Evolutionary conservation across 2,113 vertebrate species (phyloP).

Genomic region (Strix uralensis): DNA sequence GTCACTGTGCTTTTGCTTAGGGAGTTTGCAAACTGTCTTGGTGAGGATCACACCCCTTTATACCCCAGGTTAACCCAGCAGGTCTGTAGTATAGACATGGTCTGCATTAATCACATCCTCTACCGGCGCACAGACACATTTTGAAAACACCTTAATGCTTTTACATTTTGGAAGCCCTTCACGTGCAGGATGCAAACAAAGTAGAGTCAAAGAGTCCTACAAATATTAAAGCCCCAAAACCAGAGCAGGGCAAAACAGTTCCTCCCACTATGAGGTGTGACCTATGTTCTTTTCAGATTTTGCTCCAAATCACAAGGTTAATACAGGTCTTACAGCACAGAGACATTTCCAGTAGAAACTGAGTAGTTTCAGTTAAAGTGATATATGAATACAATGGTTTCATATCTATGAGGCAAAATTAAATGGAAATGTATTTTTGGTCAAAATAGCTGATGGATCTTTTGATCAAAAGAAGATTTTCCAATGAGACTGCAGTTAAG

Average conservation of each 20-base stretch:
- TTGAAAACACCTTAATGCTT: background rate
- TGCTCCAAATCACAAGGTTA: background rate
- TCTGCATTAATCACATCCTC: background rate
- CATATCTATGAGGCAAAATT: background rate
- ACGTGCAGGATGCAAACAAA: background rate
- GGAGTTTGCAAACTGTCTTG: background rate
- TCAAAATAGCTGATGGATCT: background rate
- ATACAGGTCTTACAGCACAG: background rate
- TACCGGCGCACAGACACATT: accelerated
- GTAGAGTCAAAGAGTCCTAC: background rate
- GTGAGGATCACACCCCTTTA: background rate
- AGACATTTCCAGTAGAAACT: background rate
- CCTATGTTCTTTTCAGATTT: background rate
- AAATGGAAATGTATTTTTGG: background rate
- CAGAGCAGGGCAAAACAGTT: background rate
- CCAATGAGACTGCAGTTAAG: background rate
- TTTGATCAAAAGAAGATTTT: background rate
- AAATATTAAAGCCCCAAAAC: background rate
- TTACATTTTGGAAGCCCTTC: background rate
- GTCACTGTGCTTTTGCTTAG: background rate
- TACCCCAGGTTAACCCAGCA: background rate
- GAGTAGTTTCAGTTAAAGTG: background rate
- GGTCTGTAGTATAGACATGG: background rate
- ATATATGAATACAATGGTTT: background rate
- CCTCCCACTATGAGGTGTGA: background rate